Percentiles rank a stretch among this genome's conserved stretches.
These are phyloP conservation scores for rat (Rattus norvegicus) DNA, from an alignment of 2,113 vertebrate species.

Conservation along the genomic window DNA sequence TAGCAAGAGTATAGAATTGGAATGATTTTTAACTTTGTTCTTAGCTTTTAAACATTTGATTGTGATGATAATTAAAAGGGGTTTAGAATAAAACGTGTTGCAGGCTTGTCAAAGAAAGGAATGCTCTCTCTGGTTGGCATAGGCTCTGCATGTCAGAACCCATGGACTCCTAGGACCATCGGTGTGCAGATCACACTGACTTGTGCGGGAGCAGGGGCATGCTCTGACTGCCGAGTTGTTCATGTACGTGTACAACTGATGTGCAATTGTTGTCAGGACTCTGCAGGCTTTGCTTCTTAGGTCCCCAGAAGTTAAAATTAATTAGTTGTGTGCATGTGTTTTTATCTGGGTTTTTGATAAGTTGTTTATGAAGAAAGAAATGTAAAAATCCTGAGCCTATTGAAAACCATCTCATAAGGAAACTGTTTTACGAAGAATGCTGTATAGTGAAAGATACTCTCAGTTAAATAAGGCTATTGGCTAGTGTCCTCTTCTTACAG, in stretches of 20 bases:
- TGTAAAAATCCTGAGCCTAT: background rate
- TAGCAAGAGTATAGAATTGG: slow-evolving; percentile 40
- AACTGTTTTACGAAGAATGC: slow-evolving; percentile 48
- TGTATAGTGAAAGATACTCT: slow-evolving; percentile 29
- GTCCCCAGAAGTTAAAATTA: background rate
- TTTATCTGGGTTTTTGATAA: slow-evolving; percentile 56
- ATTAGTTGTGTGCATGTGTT: background rate
- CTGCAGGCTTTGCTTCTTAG: slow-evolving; percentile 28
- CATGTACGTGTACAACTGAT: too few species aligned
- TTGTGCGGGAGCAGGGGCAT: slow-evolving; percentile 60
- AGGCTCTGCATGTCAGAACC: slow-evolving; percentile 59
- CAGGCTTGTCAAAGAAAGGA: slow-evolving; percentile 49
- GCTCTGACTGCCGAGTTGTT: slow-evolving; percentile 59
- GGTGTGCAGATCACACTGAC: slow-evolving; percentile 54
- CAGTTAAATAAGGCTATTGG: slow-evolving; percentile 15
- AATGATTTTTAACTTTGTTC: slow-evolving; percentile 32
- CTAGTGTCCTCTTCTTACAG: background rate
- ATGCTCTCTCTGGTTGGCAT: background rate
- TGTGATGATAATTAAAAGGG: background rate
- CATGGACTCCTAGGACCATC: background rate
- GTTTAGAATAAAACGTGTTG: slow-evolving; percentile 31
- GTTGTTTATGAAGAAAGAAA: slow-evolving; percentile 47
- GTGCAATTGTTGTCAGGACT: slow-evolving; percentile 47
- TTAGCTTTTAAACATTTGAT: background rate
- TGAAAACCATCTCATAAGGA: slow-evolving; percentile 34